Evolutionary conservation across 2,888 invertebrate species (phyloP), one percentile per base, ranked within the genome.

Genomic region (Cyaniris semiargus): DNA sequence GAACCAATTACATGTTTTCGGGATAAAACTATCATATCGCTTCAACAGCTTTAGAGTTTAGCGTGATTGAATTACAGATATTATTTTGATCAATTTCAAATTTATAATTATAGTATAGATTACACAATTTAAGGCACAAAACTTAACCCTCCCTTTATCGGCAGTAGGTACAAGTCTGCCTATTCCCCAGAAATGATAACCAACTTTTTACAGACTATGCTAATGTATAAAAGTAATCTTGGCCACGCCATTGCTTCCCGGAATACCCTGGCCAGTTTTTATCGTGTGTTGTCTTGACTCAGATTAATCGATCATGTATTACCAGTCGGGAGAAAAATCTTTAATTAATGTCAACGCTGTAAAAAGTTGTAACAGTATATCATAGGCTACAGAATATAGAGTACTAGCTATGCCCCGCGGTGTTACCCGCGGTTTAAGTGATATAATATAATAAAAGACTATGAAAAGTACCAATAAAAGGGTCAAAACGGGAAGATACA

Each of bases 251-350:
- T 31, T 3, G 66, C 53, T 74, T 48, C 74, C 74, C 74, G 74
- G 74, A 74, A 53, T 53, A 27, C 74, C 44, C 74, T n/a, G 48
- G 27, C 53, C 48, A 74, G 74, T 74, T 74, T 74, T 74, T 74
- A 23, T 74, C 74, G 27, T 27, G 72, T 74, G 21, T 48, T 48
- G 72, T 44, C 44, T 72, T 18, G 70, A 70, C 31, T 18, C 70
- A 48, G 48, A 48, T 53, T 53, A 74, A 74, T 74, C 74, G 74
- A 74, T 74, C 66, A 7, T 31, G 27, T 31, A 23, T 23, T 60
- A 66, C 66, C 27, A 66, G 66, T 66, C 66, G 27, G 66, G 18
- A 66, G 27, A 66, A 66, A 66, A 66, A 66, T 31, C 66, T 66
- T 66, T 66, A 66, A 66, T 66, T 66, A 66, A 66, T 66, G 66